Conservation (phyloP, 1,140 invertebrate species). For the Drosophila baimaii region DNA sequence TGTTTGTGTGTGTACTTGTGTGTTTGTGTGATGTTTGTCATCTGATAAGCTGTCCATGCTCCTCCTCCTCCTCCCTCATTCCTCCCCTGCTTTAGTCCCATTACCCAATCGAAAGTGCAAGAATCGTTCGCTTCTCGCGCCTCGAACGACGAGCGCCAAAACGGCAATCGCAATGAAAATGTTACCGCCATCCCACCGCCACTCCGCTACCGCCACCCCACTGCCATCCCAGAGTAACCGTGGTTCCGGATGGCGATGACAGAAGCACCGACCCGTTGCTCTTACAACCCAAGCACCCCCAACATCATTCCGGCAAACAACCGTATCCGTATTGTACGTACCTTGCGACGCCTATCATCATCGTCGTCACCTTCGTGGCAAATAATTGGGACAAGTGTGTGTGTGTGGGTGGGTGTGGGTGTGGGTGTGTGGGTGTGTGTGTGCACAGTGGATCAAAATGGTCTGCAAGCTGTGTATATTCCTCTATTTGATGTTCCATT, state of each 20-base stretch:
- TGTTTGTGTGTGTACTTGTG: slow-evolving; percentile 9
- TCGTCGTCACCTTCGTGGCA: slow-evolving; percentile 12
- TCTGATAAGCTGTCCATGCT: slow-evolving; percentile 48
- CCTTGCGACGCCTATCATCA: slow-evolving; percentile 13
- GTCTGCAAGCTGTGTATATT: neutral
- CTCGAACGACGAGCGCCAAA: slow-evolving; percentile 21
- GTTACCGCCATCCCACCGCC: slow-evolving; percentile 13
- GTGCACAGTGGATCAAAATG: slow-evolving; percentile 12
- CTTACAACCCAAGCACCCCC: too few species aligned
- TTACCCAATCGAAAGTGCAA: slow-evolving; percentile 27
- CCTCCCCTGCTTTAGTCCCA: neutral
- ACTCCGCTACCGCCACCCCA: slow-evolving; percentile 3
- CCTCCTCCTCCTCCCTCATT: neutral
- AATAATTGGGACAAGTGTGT: slow-evolving; percentile 13
- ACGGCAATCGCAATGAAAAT: slow-evolving; percentile 61
- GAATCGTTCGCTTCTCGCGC: slow-evolving; percentile 19
- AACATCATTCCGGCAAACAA: too few species aligned
- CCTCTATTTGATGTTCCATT: slow-evolving; percentile 17
- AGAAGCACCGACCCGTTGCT: slow-evolving; percentile 6
- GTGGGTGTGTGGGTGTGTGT: neutral
- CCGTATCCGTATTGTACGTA: slow-evolving; percentile 7
- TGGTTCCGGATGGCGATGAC: slow-evolving; percentile 11
- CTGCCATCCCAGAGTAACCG: slow-evolving; percentile 1
- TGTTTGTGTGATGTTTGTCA: slow-evolving; percentile 40
- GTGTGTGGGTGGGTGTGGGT: neutral